Evolutionary conservation across 2,888 invertebrate species (phyloP), one percentile per base, ranked within the genome.

Genomic region (Andrena haemorrhoa): DNA sequence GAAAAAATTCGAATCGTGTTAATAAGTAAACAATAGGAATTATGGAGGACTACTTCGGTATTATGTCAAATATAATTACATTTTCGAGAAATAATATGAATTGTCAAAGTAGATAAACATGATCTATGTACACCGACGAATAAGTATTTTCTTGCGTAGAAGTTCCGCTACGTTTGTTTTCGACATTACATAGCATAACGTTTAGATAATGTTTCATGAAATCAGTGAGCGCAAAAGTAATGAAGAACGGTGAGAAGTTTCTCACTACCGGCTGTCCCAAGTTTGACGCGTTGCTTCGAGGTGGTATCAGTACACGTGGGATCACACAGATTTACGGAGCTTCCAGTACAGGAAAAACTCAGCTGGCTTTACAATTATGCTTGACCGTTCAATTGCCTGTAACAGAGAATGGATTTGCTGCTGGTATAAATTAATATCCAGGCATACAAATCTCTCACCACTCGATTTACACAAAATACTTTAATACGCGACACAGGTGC

Each of bases 281-380:
- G 71, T 94, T 97, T 71, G 96, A 97, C 92, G 89, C 89, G 41
- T 92, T 96, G 81, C 92, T 97, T 29, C 93, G 94, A 86, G 97
- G 97, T 75, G 98, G 98, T 41, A 94, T 97, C 77, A 94, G 96
- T 63, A 94, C 94, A 86, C 95, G 95, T 84, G 96, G 97, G 33
- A 95, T 98, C 69, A 96, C 96, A 75, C 98, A 98, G 95, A 94
- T 98, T 87, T 96, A 95, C 92, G 98, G 98, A n/a, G 96, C 96
- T 93, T 97, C 97, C 94, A 97, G 97, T 20, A 95, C 95, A 88
- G 98, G 98, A 6, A 98, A 98, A 94, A 97, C 97, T 0, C 98
- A 98, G 92, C 91, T 98, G 60, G 96, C 96, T 86, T 94, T 98
- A 68, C 97, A 97, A 93, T 93, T 97, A 35, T 95, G 96, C 49